Conservation (phyloP, 2,888 invertebrate species). For the Acronicta alni region DNA sequence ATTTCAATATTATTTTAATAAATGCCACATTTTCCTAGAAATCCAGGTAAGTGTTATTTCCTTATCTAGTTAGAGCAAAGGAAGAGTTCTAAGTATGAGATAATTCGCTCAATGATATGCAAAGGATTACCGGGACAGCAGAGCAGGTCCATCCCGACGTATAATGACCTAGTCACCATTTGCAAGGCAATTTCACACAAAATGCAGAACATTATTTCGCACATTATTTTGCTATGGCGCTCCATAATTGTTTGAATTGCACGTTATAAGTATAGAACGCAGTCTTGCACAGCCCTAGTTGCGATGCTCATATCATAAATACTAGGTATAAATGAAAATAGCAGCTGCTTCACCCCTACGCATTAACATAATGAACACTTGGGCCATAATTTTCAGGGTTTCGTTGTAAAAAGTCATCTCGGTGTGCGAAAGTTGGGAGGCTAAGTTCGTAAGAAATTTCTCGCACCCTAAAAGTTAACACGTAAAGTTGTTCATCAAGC, state of each 20-base stretch:
- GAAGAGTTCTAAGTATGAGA: conserved; percentile 15
- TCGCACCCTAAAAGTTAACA: conserved; percentile 49
- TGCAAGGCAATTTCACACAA: conserved; percentile 15
- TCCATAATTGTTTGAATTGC: conserved; percentile 25
- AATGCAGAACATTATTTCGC: conserved; percentile 22
- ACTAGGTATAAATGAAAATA: conserved; percentile 40
- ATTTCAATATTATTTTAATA: too few relatives aligned
- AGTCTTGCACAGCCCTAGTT: conserved; percentile 3
- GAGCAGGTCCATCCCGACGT: conserved; percentile 15
- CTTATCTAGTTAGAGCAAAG: conserved; percentile 24
- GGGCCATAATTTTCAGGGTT: conserved; percentile 45
- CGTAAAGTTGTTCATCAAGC: conserved; percentile 55
- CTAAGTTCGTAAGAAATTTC: conserved; percentile 30
- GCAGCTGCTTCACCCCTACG: conserved; percentile 48
- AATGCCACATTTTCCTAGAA: neutral
- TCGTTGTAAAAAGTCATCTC: conserved; percentile 45
- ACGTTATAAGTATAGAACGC: conserved; percentile 1
- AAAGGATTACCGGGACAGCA: conserved; percentile 37
- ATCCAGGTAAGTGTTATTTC: conserved; percentile 9
- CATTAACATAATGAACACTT: conserved; percentile 58
- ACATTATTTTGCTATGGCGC: conserved; percentile 12
- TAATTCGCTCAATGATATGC: conserved; percentile 32
- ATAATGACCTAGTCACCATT: conserved; percentile 32
- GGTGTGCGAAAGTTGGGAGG: conserved; percentile 41
- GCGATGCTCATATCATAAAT: conserved; percentile 22